These are phyloP conservation scores for Alces alces DNA, from an alignment of 2,113 vertebrate genomes.

Conservation along the genomic window DNA sequence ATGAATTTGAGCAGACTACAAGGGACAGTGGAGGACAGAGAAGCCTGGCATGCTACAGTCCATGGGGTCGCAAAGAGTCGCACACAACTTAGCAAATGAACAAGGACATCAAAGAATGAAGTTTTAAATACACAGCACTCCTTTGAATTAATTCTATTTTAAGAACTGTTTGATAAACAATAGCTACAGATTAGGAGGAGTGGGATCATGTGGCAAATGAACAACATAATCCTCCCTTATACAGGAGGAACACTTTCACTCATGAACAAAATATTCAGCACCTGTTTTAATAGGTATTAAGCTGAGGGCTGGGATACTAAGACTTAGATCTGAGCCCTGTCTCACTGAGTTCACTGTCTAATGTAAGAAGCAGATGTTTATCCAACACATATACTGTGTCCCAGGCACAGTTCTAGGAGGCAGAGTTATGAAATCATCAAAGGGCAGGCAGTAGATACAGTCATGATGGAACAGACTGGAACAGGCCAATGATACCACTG, in stretches of 20 bases:
- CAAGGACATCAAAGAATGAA: not conserved
- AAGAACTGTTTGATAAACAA: not conserved
- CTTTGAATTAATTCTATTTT: not conserved
- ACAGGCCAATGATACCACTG: not conserved
- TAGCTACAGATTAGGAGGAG: not conserved
- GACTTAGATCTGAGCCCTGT: not conserved
- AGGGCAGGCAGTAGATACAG: no score
- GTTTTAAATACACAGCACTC: not conserved
- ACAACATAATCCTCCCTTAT: not conserved
- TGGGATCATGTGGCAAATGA: not conserved
- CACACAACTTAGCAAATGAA: no score
- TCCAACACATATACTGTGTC: not conserved
- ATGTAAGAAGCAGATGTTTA: not conserved
- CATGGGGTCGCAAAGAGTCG: no score
- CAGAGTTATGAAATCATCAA: not conserved
- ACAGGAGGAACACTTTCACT: not conserved
- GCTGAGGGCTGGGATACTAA: not conserved
- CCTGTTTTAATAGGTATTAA: not conserved
- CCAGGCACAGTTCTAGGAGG: not conserved
- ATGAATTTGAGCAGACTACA: no score
- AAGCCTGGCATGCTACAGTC: no score
- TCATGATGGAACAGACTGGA: not conserved
- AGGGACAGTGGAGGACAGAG: no score
- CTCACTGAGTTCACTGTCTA: not conserved
- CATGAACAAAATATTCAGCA: not conserved